Base-by-base conservation (phyloP, 2,888 invertebrate genomes). In the Microctonus hyperodae region DNA sequence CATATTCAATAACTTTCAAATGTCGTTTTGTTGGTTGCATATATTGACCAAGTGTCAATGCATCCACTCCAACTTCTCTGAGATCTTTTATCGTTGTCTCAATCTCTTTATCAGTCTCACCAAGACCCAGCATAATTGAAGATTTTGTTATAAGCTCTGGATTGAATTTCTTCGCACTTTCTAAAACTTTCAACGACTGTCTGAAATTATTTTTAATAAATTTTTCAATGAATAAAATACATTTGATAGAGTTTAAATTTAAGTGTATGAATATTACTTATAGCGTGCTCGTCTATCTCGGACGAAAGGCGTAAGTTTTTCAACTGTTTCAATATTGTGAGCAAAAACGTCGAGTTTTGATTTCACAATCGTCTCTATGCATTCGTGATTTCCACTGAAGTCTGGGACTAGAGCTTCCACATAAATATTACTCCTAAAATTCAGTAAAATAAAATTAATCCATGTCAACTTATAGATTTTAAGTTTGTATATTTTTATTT, bases 11-110 rank as follows among this genome's bases (percentile, higher is more conserved):
- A 0, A 97, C 93, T 86, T 94, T 95, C 28, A 99, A 86, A 84
- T 99, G 99, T 9, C 93, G 88, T 80, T 96, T 98, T 0, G 98
- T 99, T 0, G 99, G 99, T 83, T 99, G 99, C 98, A 99, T 99
- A 85, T 99, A 99, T 81, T 99, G 99, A 0, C 99, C 99, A 5
- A 99, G 86, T 0, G 99, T 99, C 0, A 99, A 84, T 81, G 98
- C 98, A 84, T 98, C 98, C 0, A 99, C 98, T 37, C 91, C 93
- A 0, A 87, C 90, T 28, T 86, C 85, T 65, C 92, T 89, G 56
- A 98, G 86, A 86, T 98, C 97, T 86, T 88, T 88, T 89, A 98
- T 88, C 1, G 97, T 94, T 84, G 92, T 91, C 77, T 92, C 88
- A 7, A 98, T 88, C 87, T 97, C 92, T 48, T 90, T 89, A 77